Percentiles rank a stretch among this genome's conserved stretches.
phyloP scores from a whole-genome alignment of 1,140 invertebrate genomes.

The Drosophila willistoni region DNA sequence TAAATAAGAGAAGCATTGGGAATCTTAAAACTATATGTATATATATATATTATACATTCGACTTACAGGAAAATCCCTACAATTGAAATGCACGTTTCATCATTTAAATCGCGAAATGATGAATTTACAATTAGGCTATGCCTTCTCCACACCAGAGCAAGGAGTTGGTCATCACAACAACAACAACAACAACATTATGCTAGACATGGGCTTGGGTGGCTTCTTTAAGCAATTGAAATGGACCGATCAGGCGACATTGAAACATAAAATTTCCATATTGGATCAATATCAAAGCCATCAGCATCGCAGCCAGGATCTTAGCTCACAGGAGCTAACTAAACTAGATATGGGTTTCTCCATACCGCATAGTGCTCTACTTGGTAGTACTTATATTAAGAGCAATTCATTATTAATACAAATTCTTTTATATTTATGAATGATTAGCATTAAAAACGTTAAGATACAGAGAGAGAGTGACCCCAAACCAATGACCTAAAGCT shows the following conservation, averaged over 20 bases:
- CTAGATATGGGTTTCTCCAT: slow-evolving; percentile 72
- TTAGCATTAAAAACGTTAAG: slow-evolving; percentile 44
- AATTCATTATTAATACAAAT: slow-evolving; percentile 70
- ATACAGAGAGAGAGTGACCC: slow-evolving; percentile 43
- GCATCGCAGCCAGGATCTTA: slow-evolving; percentile 63
- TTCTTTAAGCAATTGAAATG: slow-evolving; percentile 70
- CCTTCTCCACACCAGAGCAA: slow-evolving; percentile 18
- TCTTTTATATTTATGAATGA: slow-evolving; percentile 72
- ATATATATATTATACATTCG: background rate
- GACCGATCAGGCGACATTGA: slow-evolving; percentile 57
- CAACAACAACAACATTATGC: slow-evolving; percentile 64
- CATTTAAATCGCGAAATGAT: slow-evolving; percentile 76
- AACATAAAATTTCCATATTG: slow-evolving; percentile 76
- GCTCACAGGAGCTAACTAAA: slow-evolving; percentile 70
- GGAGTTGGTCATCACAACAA: slow-evolving; percentile 38
- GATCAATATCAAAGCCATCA: slow-evolving; percentile 64
- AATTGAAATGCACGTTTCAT: slow-evolving; percentile 70
- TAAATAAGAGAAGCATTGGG: slow-evolving; percentile 15
- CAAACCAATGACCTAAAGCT: slow-evolving; percentile 48
- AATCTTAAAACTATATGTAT: background rate
- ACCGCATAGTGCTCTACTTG: slow-evolving; percentile 73
- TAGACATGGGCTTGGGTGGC: slow-evolving; percentile 72
- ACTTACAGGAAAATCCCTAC: slow-evolving; percentile 62
- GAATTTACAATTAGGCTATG: slow-evolving; percentile 60
- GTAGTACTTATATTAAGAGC: slow-evolving; percentile 70